Evolutionary conservation across 2,113 vertebrate genomes (phyloP).

Genomic region (Phalacrocorax carbo): DNA sequence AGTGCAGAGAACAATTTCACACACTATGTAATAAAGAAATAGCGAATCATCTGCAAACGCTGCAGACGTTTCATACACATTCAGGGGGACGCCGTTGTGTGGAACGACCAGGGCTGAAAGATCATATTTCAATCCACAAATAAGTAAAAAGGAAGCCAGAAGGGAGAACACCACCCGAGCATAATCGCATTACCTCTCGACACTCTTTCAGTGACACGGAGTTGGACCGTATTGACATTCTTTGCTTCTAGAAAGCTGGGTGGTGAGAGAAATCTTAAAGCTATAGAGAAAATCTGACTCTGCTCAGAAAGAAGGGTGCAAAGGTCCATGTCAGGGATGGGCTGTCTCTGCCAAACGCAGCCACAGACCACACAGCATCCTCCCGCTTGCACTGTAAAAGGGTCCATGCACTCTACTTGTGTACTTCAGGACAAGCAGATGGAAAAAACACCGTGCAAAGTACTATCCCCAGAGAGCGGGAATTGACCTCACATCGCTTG

Average conservation of each 20-base stretch:
- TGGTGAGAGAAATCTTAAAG: neutral
- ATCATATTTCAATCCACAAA: neutral
- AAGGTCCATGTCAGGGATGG: accelerated
- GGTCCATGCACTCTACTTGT: no score
- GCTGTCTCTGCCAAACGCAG: neutral
- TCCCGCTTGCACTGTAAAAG: accelerated
- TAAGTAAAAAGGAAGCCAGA: neutral
- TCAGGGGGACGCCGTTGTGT: accelerated
- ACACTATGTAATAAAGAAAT: accelerated
- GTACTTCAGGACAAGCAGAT: neutral
- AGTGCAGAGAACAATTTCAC: accelerated
- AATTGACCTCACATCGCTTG: accelerated
- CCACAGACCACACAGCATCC: neutral
- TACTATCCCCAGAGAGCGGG: accelerated
- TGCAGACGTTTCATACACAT: accelerated
- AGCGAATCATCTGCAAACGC: neutral
- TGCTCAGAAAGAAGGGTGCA: neutral
- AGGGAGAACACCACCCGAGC: neutral
- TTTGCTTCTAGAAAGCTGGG: neutral
- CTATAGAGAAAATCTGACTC: neutral
- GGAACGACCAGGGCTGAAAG: neutral
- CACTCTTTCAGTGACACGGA: accelerated
- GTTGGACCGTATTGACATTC: accelerated
- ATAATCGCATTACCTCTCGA: neutral
- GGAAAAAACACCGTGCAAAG: accelerated